A percentile compares a stretch with the other conserved stretches of the same genome.
These are phyloP conservation scores for Mastomys natalensis DNA, from an alignment of 2,113 vertebrate genomes.

Conservation along the genomic window DNA sequence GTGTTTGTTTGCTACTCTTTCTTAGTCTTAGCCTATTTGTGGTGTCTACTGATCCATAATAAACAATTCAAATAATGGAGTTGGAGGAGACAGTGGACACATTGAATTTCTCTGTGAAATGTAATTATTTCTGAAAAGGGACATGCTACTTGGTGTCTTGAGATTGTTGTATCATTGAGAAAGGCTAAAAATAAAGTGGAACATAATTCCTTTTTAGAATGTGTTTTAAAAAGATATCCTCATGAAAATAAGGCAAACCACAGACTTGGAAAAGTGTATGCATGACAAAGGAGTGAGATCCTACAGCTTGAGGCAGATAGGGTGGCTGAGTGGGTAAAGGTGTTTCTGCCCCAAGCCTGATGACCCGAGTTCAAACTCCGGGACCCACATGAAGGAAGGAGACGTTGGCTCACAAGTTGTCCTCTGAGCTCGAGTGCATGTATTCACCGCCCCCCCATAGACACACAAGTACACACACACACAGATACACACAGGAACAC, in stretches of 20 bases:
- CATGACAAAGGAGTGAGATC: neutral
- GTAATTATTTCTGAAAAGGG: neutral
- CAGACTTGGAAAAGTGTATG: neutral
- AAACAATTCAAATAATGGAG: neutral
- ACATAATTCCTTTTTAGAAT: neutral
- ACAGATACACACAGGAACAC: too few relatives aligned
- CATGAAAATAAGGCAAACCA: too few relatives aligned
- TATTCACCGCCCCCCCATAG: neutral
- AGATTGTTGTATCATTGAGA: neutral
- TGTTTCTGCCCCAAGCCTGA: neutral
- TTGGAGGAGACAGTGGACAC: neutral
- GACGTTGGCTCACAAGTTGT: neutral
- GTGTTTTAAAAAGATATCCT: neutral
- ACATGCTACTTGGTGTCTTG: neutral
- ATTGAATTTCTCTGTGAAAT: neutral
- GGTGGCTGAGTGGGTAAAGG: neutral
- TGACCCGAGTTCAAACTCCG: neutral
- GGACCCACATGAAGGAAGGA: neutral
- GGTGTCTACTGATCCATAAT: neutral
- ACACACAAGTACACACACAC: accelerated
- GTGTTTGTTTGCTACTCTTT: neutral
- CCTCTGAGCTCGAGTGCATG: neutral
- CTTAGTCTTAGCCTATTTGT: neutral
- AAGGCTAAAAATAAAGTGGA: neutral
- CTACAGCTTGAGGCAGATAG: neutral